Conservation (phyloP, 30 jellyfish, hydroid and myxozoan species). For the Clytia hemisphaerica region DNA sequence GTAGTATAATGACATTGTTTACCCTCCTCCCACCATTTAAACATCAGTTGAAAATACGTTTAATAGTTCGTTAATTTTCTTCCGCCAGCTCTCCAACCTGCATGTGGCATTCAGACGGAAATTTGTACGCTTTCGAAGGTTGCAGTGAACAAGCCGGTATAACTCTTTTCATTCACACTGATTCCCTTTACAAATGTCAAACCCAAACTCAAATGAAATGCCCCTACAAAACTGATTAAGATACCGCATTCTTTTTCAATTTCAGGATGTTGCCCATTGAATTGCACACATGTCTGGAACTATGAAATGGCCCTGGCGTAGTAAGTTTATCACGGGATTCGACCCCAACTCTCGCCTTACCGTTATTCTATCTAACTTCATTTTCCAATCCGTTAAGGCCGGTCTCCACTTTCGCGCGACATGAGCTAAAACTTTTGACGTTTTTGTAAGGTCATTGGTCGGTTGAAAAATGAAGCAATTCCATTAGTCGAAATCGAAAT, state of each 20-base stretch:
- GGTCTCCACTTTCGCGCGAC: too few relatives aligned
- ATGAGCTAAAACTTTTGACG: too few relatives aligned
- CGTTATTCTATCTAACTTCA: too few relatives aligned
- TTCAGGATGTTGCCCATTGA: constrained; percentile 86
- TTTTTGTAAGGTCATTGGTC: too few relatives aligned
- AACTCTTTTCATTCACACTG: neutral
- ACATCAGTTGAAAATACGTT: neutral
- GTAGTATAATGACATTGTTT: too few relatives aligned
- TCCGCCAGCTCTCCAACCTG: constrained; percentile 66
- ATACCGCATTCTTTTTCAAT: neutral
- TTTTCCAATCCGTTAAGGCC: too few relatives aligned
- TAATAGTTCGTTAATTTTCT: neutral
- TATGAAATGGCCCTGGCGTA: constrained; percentile 64
- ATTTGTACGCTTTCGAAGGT: constrained; percentile 93
- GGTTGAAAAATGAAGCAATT: too few relatives aligned
- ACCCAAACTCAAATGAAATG: neutral
- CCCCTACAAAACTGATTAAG: neutral
- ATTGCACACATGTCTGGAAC: constrained; percentile 95
- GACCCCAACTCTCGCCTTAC: too few relatives aligned
- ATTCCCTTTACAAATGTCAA: neutral
- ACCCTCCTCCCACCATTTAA: too few relatives aligned
- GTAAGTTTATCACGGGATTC: constrained; percentile 42
- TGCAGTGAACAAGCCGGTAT: constrained; percentile 52
- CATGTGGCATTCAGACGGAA: constrained; percentile 87
- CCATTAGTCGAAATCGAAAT: too few relatives aligned